Base-by-base conservation (phyloP, 2,797 vertebrate species). In the Pseudotriccus pelzelni region DNA sequence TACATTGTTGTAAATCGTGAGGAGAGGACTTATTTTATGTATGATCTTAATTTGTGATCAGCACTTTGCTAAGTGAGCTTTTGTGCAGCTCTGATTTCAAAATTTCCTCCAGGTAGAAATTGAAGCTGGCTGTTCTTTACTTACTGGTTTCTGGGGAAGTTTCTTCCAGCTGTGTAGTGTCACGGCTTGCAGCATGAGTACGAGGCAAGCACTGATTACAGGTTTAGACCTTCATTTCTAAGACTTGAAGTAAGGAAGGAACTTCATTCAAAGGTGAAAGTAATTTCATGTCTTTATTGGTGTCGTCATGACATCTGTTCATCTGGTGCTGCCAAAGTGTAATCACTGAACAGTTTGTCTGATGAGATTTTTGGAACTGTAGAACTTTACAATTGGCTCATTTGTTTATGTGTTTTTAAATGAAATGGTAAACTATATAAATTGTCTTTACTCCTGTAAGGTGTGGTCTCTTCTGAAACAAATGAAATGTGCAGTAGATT, bases 1-100 rank as follows among this genome's bases (percentile, higher is more conserved):
- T 46, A 25, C 0, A 10, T 37, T 39, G 5, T 52, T 72, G 4
- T 17, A 32, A 81, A 37, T 41, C 0, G 0, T n/a, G 37, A 86
- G 37, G 28, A 36, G 50, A 32, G 24, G 30, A 21, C 34, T 78
- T 84, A 23, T 14, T 37, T 34, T 67, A 7, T 32, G 8, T 43
- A 3, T 47, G 15, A 12, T 53, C 34, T 23, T 64, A 37, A 69
- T 82, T 52, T 3, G 0, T 25, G 39, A 19, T 53, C 23, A 37
- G 37, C 14, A 4, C 43, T 44, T 8, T 21, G 8, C 41, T 84
- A 24, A 32, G 36, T 59, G 47, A 69, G 23, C 52, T 86, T 93
- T 41, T 47, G 6, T 23, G 18, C 22, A 47, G 11, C 36, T 63
- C 41, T 43, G 25, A 43, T 78, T 79, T 78, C 30, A 79, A 27